Evolutionary conservation across 1,140 invertebrate species (phyloP).

Genomic region (Macrotrachela quadricornifera): DNA sequence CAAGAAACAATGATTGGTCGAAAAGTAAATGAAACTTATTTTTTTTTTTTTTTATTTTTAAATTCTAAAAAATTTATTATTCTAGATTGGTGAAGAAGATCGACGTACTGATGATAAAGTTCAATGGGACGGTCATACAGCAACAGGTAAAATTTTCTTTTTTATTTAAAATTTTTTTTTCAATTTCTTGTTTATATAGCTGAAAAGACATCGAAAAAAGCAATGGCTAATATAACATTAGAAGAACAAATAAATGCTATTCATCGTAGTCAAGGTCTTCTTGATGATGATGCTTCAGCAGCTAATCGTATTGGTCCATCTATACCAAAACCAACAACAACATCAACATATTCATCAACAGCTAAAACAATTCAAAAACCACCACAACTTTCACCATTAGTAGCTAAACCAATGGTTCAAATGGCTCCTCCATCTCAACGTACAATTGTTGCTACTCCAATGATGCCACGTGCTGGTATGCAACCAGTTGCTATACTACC

Average conservation of each 20-base stretch:
- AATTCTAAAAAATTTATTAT: no score
- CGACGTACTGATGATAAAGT: slow-evolving; percentile 56
- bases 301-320: slow-evolving; percentile 31
- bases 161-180: no score
- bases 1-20: slow-evolving; percentile 97
- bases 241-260: slow-evolving; percentile 93
- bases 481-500: slow-evolving; percentile 9
- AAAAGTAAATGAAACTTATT: slow-evolving; percentile 37
- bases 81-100: slow-evolving; percentile 62
- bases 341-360: background rate
- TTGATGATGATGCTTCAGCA: slow-evolving; percentile 68
- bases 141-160: slow-evolving; percentile 33
- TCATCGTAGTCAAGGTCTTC: slow-evolving; percentile 71
- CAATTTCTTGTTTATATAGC: slow-evolving; percentile 13
- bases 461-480: background rate
- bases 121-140: slow-evolving; percentile 94
- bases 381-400: slow-evolving; percentile 12
- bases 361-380: slow-evolving; percentile 11
- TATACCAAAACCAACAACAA: slow-evolving; percentile 12
- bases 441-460: background rate
- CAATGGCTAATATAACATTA: slow-evolving; percentile 76
- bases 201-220: slow-evolving; percentile 50
- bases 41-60: background rate
- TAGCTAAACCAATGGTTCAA: background rate
- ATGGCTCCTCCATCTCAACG: background rate